Conservation (phyloP, 35 echinoderm and acorn worm species). For the Strongylocentrotus purpuratus region DNA sequence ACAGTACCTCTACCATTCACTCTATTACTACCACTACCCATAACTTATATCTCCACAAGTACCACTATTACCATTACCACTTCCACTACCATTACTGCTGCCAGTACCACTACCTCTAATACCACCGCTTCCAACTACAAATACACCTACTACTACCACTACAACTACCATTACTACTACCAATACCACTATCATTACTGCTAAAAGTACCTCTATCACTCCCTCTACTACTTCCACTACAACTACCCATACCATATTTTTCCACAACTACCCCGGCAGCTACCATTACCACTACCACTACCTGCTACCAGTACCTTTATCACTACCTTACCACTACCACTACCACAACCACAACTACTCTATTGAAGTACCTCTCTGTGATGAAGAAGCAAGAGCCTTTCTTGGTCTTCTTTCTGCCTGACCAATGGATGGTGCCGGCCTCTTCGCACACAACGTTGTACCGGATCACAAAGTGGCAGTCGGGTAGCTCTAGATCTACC, state of each 20-base stretch:
- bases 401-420: background rate
- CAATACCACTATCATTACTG: background rate
- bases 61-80: no score
- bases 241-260: no score
- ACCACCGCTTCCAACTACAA: no score
- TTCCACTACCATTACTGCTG: no score
- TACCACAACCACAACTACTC: background rate
- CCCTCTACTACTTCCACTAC: background rate
- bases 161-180: background rate
- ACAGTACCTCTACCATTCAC: no score
- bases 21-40: no score
- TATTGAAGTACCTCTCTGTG: background rate
- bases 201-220: background rate
- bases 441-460: slow-evolving; percentile 19
- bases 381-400: slow-evolving; percentile 18
- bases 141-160: no score
- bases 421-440: background rate
- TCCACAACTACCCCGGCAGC: no score
- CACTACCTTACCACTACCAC: background rate
- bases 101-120: no score
- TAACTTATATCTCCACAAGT: no score
- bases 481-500: slow-evolving; percentile 4
- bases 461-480: slow-evolving; percentile 12
- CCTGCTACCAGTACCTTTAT: background rate
- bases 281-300: no score